These are phyloP conservation scores for Macrosoma leucophasiata DNA, from an alignment of 2,888 invertebrate species.

Conservation along the genomic window DNA sequence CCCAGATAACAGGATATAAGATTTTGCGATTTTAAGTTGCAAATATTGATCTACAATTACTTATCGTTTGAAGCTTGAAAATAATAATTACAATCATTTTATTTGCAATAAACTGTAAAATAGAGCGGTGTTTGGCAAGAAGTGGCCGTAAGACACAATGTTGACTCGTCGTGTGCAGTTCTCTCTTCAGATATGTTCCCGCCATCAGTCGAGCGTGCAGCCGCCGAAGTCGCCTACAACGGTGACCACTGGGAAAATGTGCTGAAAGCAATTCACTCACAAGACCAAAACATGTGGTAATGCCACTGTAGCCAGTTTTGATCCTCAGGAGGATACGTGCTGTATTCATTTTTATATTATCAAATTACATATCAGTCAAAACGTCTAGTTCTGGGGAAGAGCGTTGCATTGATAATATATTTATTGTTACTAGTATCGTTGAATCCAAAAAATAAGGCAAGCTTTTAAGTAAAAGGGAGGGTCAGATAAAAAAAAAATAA, in stretches of 20 bases:
- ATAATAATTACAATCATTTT: too few relatives aligned
- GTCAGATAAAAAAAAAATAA: too few relatives aligned
- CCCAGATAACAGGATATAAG: too few relatives aligned
- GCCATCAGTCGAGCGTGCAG: constrained; percentile 66
- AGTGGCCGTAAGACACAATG: constrained; percentile 45
- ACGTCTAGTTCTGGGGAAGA: constrained; percentile 26
- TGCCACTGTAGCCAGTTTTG: constrained; percentile 56
- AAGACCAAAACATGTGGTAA: constrained; percentile 75
- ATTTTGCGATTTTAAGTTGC: too few relatives aligned
- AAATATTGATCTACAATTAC: too few relatives aligned
- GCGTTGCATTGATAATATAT: too few relatives aligned
- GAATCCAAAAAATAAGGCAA: too few relatives aligned
- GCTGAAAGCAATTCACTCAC: constrained; percentile 74
- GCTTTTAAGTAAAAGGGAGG: too few relatives aligned
- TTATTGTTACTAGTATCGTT: too few relatives aligned
- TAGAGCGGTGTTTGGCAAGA: too few relatives aligned
- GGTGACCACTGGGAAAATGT: constrained; percentile 81
- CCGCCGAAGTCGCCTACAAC: constrained; percentile 77
- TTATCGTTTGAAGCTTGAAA: too few relatives aligned
- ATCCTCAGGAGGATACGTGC: constrained; percentile 56
- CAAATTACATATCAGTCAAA: constrained; percentile 30
- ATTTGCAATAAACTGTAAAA: too few relatives aligned
- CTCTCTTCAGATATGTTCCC: constrained; percentile 71
- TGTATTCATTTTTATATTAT: constrained; percentile 64
- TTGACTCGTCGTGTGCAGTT: constrained; percentile 74